phyloP scores from a whole-genome alignment of 2,797 vertebrate species.

The Anabas testudineus region DNA sequence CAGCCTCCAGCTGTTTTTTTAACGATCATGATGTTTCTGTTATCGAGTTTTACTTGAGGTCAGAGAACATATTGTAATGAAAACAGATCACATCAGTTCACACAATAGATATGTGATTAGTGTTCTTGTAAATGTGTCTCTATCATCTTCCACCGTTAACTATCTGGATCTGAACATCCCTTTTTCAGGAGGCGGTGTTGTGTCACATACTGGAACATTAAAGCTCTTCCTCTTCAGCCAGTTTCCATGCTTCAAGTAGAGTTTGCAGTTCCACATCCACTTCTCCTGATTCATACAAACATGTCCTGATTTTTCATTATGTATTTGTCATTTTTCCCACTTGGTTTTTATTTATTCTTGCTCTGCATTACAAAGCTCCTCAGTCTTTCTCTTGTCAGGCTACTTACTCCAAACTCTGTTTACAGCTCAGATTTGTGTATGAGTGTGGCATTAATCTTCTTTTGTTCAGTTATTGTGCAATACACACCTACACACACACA shows the following conservation, averaged over 20 bases:
- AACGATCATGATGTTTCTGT: too few relatives aligned
- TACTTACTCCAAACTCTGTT: slow-evolving; percentile 53
- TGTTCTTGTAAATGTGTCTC: background rate
- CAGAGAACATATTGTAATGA: too few relatives aligned
- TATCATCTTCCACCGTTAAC: too few relatives aligned
- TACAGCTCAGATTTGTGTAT: slow-evolving; percentile 38
- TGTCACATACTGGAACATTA: background rate
- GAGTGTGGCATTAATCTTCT: slow-evolving; percentile 48
- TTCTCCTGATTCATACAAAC: slow-evolving; percentile 28
- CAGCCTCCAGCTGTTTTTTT: background rate
- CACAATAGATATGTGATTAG: background rate
- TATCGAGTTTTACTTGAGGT: too few relatives aligned
- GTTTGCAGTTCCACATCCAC: slow-evolving; percentile 5
- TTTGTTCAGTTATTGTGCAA: slow-evolving; percentile 25
- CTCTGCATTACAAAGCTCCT: slow-evolving; percentile 49
- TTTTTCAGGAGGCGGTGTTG: too few relatives aligned
- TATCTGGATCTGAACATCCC: too few relatives aligned
- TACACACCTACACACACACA: slow-evolving; percentile 1
- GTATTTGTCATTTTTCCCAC: slow-evolving; percentile 35
- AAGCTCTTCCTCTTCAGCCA: background rate
- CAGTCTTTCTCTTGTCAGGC: slow-evolving; percentile 53
- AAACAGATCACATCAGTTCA: too few relatives aligned
- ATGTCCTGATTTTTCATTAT: slow-evolving; percentile 58
- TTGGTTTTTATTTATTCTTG: slow-evolving; percentile 40
- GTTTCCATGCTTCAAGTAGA: background rate